These are phyloP conservation scores for Bucco capensis DNA, from an alignment of 2,113 vertebrate species.

Conservation along the genomic window DNA sequence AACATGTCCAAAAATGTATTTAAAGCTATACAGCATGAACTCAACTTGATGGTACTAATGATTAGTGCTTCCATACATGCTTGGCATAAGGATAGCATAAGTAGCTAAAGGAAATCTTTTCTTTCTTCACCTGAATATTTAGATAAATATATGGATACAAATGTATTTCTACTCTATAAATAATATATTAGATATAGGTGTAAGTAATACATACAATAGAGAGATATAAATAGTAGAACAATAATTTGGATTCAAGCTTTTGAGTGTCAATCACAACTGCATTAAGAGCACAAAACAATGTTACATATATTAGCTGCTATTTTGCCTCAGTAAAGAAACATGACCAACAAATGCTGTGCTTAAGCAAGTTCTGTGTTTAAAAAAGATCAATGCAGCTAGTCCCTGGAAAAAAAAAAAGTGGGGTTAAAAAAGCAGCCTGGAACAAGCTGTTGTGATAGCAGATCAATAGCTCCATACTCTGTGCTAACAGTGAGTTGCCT, in stretches of 20 bases:
- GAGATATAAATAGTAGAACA: not conserved
- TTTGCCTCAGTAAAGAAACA: not conserved
- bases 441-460: not conserved
- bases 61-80: not conserved
- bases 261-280: not conserved
- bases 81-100: accelerated
- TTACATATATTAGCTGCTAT: not conserved
- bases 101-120: not conserved
- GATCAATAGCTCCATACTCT: not conserved
- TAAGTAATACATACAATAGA: not conserved
- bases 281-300: not conserved
- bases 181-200: not conserved
- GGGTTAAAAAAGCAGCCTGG: not conserved
- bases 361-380: not conserved
- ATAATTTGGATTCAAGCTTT: not conserved
- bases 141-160: not conserved
- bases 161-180: not conserved
- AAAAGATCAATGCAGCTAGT: not conserved
- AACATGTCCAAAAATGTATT: not conserved
- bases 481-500: not conserved
- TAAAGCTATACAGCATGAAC: not conserved
- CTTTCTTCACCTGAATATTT: not conserved
- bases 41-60: not conserved
- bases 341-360: not conserved
- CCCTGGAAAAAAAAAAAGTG: not conserved